Base-by-base conservation (phyloP, 2,888 invertebrate genomes). In the Papilio protenor region DNA sequence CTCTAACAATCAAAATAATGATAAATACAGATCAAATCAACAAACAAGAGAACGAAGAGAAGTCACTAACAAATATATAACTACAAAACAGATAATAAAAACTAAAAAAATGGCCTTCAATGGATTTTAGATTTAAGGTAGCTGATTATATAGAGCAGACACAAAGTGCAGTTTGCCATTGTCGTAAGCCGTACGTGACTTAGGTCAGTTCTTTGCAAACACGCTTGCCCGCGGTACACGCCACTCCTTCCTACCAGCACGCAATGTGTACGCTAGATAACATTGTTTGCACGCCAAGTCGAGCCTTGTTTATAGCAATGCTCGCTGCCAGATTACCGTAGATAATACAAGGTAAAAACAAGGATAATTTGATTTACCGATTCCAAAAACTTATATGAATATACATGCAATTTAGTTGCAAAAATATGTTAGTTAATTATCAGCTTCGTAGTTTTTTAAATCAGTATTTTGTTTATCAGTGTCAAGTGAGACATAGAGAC, bases 191-290 rank as follows among this genome's bases (percentile, higher is more conserved):
- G 11, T 71, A 49, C 57, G 73, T 73, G 64, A 73, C 73, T 21
- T 69, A 57, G 73, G 73, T 77, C 73, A 77, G 77, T 73, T 73
- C 23, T 33, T 10, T 10, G 49, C 74, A 74, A 66, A 77, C 59
- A 59, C 14, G 55, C 18, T 27, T 2, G 73, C 12, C 33, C 18
- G 21, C 61, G 73, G 16, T 61, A 47, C 59, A 33, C 64, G 33
- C 12, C 75, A 52, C 49, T 21, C 45, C 47, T 52, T 52, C 49
- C 70, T 21, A 61, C 21, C 14, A 10, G 8, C 49, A 21, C 59
- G 18, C 40, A 16, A 16, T 52, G 74, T 74, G 74, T 74, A 75
- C 47, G 27, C 16, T 45, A 59, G 75, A 75, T 75, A 75, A 75
- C 64, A 59, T 33, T 55, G 55, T 55, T 73, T 73, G 72, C 55